A percentile compares a stretch with the other conserved stretches of the same genome.
Evolutionary conservation across 2,797 vertebrate species (phyloP).

Genomic region (Podargus strigoides): DNA sequence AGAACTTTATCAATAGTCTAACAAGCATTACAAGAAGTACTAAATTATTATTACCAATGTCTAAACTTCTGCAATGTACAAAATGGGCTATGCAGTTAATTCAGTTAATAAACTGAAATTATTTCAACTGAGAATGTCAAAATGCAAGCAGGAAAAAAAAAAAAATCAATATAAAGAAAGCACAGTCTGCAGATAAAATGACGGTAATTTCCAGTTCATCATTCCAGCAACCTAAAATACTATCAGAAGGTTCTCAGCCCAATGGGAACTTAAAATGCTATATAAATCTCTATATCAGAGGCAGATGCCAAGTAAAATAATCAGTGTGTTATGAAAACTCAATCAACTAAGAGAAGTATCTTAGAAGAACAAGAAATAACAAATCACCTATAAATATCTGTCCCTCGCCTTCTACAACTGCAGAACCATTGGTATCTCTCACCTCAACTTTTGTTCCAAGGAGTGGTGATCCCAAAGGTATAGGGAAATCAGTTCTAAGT

Average conservation of each 20-base stretch:
- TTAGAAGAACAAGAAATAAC: constrained; percentile 32
- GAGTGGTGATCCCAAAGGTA: constrained; percentile 85
- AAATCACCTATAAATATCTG: constrained; percentile 89
- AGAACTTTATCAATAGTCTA: neutral
- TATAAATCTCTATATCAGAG: neutral
- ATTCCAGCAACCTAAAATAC: neutral
- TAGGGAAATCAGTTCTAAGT: constrained; percentile 65
- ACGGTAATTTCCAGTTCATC: neutral
- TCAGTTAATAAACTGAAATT: neutral
- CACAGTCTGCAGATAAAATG: neutral
- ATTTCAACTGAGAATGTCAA: neutral
- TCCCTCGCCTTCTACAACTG: constrained; percentile 86
- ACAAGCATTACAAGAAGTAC: neutral
- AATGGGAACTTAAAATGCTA: neutral
- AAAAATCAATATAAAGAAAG: neutral
- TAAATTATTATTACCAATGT: neutral
- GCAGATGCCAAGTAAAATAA: neutral
- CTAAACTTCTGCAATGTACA: neutral
- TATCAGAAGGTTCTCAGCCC: neutral
- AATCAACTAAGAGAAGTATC: neutral
- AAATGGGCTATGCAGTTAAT: neutral
- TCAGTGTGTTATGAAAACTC: neutral
- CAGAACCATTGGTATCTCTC: constrained; percentile 74
- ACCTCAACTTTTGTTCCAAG: constrained; percentile 88
- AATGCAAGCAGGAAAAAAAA: neutral